These are phyloP conservation scores for Lycaena phlaeas DNA, from an alignment of 2,888 invertebrate genomes.

Conservation along the genomic window DNA sequence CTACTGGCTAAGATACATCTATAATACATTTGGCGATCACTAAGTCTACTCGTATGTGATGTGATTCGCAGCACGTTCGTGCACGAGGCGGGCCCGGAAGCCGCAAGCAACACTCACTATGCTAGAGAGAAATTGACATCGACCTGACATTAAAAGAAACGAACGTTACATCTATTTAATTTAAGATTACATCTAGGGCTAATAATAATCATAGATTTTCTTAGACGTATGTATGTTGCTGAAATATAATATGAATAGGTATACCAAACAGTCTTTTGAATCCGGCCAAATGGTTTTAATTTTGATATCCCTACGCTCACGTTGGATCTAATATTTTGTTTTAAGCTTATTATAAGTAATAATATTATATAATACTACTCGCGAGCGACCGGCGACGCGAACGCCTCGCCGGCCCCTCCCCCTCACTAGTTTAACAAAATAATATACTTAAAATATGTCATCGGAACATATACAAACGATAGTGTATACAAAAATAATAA, in stretches of 20 bases:
- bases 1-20: constrained; percentile 68
- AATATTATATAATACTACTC: constrained; percentile 35
- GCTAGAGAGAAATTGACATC: constrained; percentile 51
- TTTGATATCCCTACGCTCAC: constrained; percentile 63
- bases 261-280: constrained; percentile 80
- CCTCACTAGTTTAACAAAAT: constrained; percentile 18
- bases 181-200: constrained; percentile 49
- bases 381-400: constrained; percentile 21
- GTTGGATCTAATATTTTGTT: constrained; percentile 53
- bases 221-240: constrained; percentile 45
- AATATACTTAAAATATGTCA: constrained; percentile 30
- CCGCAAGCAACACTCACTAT: constrained; percentile 42
- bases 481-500: constrained; percentile 32
- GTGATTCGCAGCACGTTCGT: constrained; percentile 42
- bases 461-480: constrained; percentile 39
- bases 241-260: constrained; percentile 72
- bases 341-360: constrained; percentile 42
- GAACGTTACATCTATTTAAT: constrained; percentile 35
- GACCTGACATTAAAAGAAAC: constrained; percentile 43
- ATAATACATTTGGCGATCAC: constrained; percentile 69
- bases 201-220: constrained; percentile 37
- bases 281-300: constrained; percentile 77
- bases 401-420: constrained; percentile 13
- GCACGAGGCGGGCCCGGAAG: constrained; percentile 24
- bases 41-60: constrained; percentile 50